Evolutionary conservation across 2,797 vertebrate species (phyloP), one percentile per base, ranked within the genome.

Genomic region (Chromobotia macracanthus): DNA sequence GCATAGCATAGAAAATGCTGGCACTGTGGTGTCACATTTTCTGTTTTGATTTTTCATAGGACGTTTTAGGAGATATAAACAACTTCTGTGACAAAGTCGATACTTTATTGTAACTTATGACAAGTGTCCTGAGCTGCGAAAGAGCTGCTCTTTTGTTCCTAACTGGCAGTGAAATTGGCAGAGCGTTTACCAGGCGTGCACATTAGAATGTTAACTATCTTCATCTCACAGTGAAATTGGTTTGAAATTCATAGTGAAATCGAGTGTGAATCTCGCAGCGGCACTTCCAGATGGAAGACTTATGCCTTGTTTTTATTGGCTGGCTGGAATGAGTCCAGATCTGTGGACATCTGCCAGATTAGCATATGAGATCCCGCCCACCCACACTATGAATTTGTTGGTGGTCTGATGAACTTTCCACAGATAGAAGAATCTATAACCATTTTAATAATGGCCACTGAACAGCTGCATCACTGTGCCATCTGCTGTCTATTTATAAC

Each of bases 341-440:
- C 87, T 82, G 88, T 70, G 88, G 90, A 93, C 93, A 93, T 94
- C 92, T 94, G 91, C 89, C 91, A 90, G 89, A 93, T 94, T 94
- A 92, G 90, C 93, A 93, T 94, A 89, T 83, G 88, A 88, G 90
- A 89, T 87, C 87, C 86, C 80, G 83, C 89, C 89, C 88, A 70
- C 74, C 80, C 86, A 87, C 87, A 83, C 91, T 85, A 86, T 90
- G 87, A 84, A 90, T 89, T 90, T 86, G 88, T 90, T 90, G 92
- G 91, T 91, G 92, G 91, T 89, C 92, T 90, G 89, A 91, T 91
- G 87, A 86, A 80, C 85, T 80, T 80, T 84, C 77, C 80, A 85
- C 77, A 79, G 66, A 83, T 68, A 25, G 73, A 25, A 63, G 35
- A n/a, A 38, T 60, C 38, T 31, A 25, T n/a, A 68, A 46, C 15